Evolutionary conservation across 1,140 invertebrate genomes (phyloP), one percentile per base, ranked within the genome.

Genomic region (Drosophila bocki): DNA sequence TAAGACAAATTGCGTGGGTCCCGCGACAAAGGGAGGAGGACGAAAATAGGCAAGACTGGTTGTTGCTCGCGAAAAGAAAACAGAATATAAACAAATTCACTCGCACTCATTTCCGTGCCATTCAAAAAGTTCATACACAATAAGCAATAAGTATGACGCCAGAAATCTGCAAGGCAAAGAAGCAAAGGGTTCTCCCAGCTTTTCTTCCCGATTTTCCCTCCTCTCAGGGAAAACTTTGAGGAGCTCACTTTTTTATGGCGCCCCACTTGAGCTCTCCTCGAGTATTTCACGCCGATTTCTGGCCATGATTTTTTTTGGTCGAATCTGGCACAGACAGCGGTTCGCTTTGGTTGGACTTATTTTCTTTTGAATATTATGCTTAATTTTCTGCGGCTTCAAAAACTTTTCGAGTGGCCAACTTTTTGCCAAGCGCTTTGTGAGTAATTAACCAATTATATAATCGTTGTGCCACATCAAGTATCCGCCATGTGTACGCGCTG

Each of bases 261-360:
- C 58, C 39, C 72, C 72, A 78, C 80, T 87, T 80, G 58, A 88
- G 58, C 51, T 32, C 48, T 53, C 65, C 69, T 78, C 62, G 75
- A 90, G 85, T 81, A 90, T 79, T 90, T 90, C 74, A 88, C 80
- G 81, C 80, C 83, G 82, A 86, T 86, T 87, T 80, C 71, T 82
- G 76, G 70, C 51, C 50, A 35, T 50, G 69, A 80, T 77, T 84
- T 59, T 39, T 62, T 39, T 63, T 48, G 11, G 26, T 29, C 26
- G 3, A 45, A 41, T 68, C 48, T 78, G 44, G 37, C 61, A 60
- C 45, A 62, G 58, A 78, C 41, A 58, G 64, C 62, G 68, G 58
- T 80, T 64, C 19, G 26, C 8, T 53, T 54, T 68, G 50, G 17
- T 26, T 29, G 29, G 39, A 19, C 67, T 77, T 69, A 81, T 78